Base-by-base conservation (phyloP, 1,140 invertebrate species). In the Leptinotarsa undecemlineata region DNA sequence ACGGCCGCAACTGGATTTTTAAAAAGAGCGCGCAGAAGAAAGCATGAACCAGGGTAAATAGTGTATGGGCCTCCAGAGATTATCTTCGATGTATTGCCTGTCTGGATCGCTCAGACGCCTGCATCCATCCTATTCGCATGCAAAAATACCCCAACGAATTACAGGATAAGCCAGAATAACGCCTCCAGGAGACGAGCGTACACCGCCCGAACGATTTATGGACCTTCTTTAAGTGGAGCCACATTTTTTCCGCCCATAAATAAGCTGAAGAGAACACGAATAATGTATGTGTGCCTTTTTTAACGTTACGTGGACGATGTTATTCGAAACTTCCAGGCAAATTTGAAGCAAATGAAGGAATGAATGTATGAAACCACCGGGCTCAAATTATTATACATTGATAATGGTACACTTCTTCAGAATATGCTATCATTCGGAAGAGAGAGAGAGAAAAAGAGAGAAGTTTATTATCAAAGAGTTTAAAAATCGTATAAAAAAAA, bases 81-180 rank as follows among this genome's bases (percentile, higher is more conserved):
- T 21, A 64, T n/a, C 51, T 60, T 69, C 78, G 73, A 81, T 79
- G 80, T 78, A 81, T 81, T 79, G 80, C 80, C 78, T 79, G 80
- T 81, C 80, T 77, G 74, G 77, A 79, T 81, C 80, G 80, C 77
- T 81, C 80, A 81, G 76, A 81, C 78, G 76, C 76, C 73, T 63
- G 74, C 78, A 79, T 81, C 75, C 79, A 81, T 81, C 80, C 77
- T 75, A 76, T 79, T 77, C 75, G 75, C 80, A 81, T 81, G 78
- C 80, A 81, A 79, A 81, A 81, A 81, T 81, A 79, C 71, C 72
- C 73, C 72, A 68, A 69, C 71, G 74, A 72, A 75, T 76, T 78
- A 76, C 76, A 72, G 77, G 74, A 78, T 78, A 68, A 74, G 71
- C 74, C 67, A 57, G 74, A 75, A 78, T 80, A 76, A 80, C 76